These are phyloP conservation scores for Odontocerum albicorne DNA, from an alignment of 2,888 invertebrate species.

Conservation along the genomic window DNA sequence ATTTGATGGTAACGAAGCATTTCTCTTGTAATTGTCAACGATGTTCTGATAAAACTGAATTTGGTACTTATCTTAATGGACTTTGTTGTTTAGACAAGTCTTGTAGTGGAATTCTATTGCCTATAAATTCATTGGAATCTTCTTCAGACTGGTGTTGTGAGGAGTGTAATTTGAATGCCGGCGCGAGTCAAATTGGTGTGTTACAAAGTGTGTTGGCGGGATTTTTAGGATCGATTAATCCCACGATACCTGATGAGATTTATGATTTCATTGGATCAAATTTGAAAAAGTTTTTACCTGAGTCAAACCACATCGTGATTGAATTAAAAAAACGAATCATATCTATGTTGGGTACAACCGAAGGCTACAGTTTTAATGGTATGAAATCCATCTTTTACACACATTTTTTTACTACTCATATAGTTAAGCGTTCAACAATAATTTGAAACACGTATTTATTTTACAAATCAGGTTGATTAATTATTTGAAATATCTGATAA, in stretches of 20 bases:
- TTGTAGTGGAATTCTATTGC: slow-evolving; percentile 59
- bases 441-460: too few species aligned
- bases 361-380: slow-evolving; percentile 63
- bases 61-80: slow-evolving; percentile 60
- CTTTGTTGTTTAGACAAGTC: slow-evolving; percentile 57
- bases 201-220: slow-evolving; percentile 58
- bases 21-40: slow-evolving; percentile 67
- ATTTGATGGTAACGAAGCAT: slow-evolving; percentile 67
- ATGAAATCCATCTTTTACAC: slow-evolving; percentile 36
- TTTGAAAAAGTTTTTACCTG: slow-evolving; percentile 57
- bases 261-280: slow-evolving; percentile 59
- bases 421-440: too few species aligned
- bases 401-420: too few species aligned
- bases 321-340: slow-evolving; percentile 65
- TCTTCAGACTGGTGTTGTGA: slow-evolving; percentile 62
- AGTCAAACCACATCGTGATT: slow-evolving; percentile 61
- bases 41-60: slow-evolving; percentile 68
- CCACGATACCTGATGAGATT: slow-evolving; percentile 55
- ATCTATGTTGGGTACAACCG: slow-evolving; percentile 61
- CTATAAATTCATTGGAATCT: slow-evolving; percentile 57
- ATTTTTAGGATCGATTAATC: slow-evolving; percentile 54
- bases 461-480: too few species aligned
- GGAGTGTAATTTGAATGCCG: slow-evolving; percentile 54
- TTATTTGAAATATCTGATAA: too few species aligned
- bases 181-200: slow-evolving; percentile 54